phyloP scores from a whole-genome alignment of 2,113 vertebrate genomes.

The Engraulis encrasicolus region DNA sequence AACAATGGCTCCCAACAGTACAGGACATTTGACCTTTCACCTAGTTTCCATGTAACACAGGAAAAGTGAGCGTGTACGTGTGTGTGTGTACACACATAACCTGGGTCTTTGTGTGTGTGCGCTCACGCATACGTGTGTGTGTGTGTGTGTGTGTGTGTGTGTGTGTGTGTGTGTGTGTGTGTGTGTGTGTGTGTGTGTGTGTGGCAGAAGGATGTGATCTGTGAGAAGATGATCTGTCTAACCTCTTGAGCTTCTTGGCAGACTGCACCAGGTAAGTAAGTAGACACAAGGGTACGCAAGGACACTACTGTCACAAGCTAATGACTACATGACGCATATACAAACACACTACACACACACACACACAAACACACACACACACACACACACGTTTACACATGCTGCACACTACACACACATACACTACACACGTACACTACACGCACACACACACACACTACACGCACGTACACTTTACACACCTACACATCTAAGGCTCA shows the following conservation, averaged over 20 bases:
- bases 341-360: background rate
- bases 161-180: background rate
- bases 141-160: background rate
- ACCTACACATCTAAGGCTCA: too few relatives aligned
- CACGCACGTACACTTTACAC: background rate
- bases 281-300: background rate
- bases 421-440: background rate
- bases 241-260: constrained; percentile 14
- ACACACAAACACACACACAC: background rate
- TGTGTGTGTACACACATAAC: too few relatives aligned
- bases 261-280: background rate
- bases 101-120: background rate
- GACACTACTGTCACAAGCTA: background rate
- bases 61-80: background rate
- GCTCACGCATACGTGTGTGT: background rate
- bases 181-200: background rate
- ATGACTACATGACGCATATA: background rate
- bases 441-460: background rate
- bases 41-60: background rate
- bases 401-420: background rate
- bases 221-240: constrained; percentile 1
- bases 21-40: background rate
- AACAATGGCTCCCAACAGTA: background rate
- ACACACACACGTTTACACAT: background rate
- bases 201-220: background rate